These are phyloP conservation scores for Melanerpes aurifrons DNA, from an alignment of 2,113 vertebrate genomes.

Conservation along the genomic window DNA sequence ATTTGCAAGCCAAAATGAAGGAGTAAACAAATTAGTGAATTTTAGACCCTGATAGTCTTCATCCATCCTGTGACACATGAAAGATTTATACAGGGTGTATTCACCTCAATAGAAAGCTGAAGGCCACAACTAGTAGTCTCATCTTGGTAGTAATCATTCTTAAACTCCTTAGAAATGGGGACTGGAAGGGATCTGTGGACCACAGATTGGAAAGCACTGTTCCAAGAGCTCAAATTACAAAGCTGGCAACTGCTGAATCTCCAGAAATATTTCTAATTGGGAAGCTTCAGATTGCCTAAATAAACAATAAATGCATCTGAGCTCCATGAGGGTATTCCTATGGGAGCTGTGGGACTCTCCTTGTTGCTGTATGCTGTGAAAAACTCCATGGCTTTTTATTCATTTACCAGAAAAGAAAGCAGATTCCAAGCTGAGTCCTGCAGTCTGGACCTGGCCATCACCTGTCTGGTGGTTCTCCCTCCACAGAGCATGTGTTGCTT, in stretches of 20 bases:
- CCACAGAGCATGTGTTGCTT: fast-evolving
- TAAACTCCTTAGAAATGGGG: neutral
- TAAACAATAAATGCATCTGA: neutral
- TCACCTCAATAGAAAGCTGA: neutral
- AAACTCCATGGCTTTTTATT: neutral
- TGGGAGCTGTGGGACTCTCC: neutral
- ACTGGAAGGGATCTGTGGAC: neutral
- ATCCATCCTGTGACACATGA: neutral
- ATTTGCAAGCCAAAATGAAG: neutral
- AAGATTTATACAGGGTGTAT: neutral
- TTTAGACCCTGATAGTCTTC: neutral
- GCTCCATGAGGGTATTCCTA: neutral
- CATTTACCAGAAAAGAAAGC: neutral
- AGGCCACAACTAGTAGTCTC: neutral
- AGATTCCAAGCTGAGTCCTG: neutral
- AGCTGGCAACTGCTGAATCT: neutral
- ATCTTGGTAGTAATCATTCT: neutral
- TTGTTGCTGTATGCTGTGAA: neutral
- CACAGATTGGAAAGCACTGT: neutral
- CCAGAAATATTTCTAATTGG: neutral
- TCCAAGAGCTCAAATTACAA: neutral
- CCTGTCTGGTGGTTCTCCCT: neutral
- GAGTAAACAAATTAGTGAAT: neutral
- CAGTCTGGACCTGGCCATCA: neutral
- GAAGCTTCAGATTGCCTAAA: neutral